A percentile compares a stretch with the other conserved stretches of the same genome.
phyloP scores from a whole-genome alignment of 2,113 vertebrate species.

The Eclectus roratus region DNA sequence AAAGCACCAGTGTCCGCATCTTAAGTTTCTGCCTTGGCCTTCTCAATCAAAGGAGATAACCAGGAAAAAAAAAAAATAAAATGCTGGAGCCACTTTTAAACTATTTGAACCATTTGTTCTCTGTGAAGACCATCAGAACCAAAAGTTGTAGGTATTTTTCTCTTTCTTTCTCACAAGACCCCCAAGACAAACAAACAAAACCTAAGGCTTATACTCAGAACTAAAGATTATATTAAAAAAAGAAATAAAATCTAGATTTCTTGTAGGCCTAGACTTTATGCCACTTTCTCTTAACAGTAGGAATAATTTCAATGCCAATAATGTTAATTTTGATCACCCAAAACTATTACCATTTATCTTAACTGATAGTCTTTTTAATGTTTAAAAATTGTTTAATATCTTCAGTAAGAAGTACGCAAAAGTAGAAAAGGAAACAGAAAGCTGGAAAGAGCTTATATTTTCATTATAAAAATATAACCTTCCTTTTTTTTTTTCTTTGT shows the following conservation, averaged over 20 bases:
- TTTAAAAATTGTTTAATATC: background rate
- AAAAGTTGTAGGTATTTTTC: background rate
- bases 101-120: background rate
- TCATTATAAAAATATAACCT: background rate
- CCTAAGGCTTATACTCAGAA: background rate
- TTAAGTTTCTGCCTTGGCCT: background rate
- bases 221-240: background rate
- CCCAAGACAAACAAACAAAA: background rate
- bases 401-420: background rate
- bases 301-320: background rate
- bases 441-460: background rate
- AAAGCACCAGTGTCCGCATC: background rate
- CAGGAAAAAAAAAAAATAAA: background rate
- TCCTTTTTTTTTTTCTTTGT: background rate
- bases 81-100: background rate
- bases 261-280: background rate
- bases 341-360: background rate
- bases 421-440: slow-evolving; percentile 18
- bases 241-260: background rate
- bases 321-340: background rate
- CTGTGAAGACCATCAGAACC: background rate
- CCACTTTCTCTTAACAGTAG: background rate
- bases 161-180: background rate
- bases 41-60: background rate
- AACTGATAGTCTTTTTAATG: background rate